A percentile compares a stretch with the other conserved stretches of the same genome.
These are phyloP conservation scores for Mesocentrotus franciscanus DNA, from an alignment of 53 echinoderm and acorn worm genomes.

Conservation along the genomic window DNA sequence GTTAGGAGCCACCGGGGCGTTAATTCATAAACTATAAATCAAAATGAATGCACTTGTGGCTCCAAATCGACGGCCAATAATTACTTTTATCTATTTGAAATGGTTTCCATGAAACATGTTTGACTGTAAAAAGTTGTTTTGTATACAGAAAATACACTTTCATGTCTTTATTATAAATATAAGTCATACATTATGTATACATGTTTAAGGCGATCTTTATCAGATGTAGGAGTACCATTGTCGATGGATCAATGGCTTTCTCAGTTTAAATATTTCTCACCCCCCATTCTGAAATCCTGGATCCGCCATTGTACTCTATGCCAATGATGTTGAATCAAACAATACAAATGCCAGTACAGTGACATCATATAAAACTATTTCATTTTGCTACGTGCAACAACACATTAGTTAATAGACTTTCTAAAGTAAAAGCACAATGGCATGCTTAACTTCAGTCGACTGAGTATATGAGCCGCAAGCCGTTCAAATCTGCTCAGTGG, in stretches of 20 bases:
- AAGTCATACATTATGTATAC: too few species aligned
- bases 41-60: too few species aligned
- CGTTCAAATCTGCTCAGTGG: not conserved
- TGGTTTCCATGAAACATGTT: not conserved
- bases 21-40: too few species aligned
- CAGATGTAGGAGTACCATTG: not conserved
- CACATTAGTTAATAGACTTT: not conserved
- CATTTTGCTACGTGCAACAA: not conserved
- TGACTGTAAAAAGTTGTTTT: not conserved
- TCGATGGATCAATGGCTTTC: not conserved
- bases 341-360: not conserved
- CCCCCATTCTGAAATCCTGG: too few species aligned
- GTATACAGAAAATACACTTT: too few species aligned
- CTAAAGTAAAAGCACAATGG: not conserved
- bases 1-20: too few species aligned
- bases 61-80: too few species aligned
- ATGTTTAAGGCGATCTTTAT: not conserved
- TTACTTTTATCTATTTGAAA: not conserved
- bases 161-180: too few species aligned
- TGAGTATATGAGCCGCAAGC: not conserved
- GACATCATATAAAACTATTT: not conserved
- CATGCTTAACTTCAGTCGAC: not conserved
- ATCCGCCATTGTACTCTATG: not conserved
- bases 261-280: too few species aligned
- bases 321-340: not conserved